A percentile compares a stretch with the other conserved stretches of the same genome.
Evolutionary conservation across 2,113 vertebrate genomes (phyloP).

Genomic region (Apeltes quadracus): DNA sequence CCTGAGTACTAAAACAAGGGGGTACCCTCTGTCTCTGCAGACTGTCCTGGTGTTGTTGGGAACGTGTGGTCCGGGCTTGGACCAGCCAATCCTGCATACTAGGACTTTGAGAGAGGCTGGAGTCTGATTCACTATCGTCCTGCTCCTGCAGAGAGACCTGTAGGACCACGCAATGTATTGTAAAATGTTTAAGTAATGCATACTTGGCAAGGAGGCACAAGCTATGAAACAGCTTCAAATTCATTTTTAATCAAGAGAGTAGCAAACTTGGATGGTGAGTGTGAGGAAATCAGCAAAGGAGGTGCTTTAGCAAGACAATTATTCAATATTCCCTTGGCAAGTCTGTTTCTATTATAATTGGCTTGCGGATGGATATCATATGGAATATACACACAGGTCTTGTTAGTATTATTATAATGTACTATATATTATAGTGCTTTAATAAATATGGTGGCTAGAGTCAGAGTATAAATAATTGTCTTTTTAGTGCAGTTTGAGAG

Average conservation of each 20-base stretch:
- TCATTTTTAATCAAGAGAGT: neutral
- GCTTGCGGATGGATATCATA: neutral
- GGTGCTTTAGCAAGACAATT: neutral
- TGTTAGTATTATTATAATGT: no score
- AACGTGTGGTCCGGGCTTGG: conserved; percentile 86
- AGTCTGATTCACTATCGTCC: conserved; percentile 85
- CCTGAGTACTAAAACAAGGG: neutral
- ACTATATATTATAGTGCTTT: neutral
- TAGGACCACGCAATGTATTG: neutral
- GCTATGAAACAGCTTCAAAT: neutral
- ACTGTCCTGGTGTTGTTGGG: conserved; percentile 89
- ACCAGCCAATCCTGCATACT: conserved; percentile 94
- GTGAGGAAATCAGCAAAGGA: neutral
- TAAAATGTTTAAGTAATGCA: neutral
- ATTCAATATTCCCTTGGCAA: neutral
- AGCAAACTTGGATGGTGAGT: neutral
- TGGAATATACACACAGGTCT: neutral
- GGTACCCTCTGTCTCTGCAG: conserved; percentile 91
- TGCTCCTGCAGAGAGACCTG: conserved; percentile 89
- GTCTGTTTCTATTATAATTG: neutral
- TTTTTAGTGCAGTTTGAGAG: neutral
- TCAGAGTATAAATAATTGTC: neutral
- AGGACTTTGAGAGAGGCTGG: conserved; percentile 85
- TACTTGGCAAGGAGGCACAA: neutral
- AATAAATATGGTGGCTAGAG: neutral